phyloP scores from a whole-genome alignment of 2,113 vertebrate genomes.

The Antechinus flavipes region DNA sequence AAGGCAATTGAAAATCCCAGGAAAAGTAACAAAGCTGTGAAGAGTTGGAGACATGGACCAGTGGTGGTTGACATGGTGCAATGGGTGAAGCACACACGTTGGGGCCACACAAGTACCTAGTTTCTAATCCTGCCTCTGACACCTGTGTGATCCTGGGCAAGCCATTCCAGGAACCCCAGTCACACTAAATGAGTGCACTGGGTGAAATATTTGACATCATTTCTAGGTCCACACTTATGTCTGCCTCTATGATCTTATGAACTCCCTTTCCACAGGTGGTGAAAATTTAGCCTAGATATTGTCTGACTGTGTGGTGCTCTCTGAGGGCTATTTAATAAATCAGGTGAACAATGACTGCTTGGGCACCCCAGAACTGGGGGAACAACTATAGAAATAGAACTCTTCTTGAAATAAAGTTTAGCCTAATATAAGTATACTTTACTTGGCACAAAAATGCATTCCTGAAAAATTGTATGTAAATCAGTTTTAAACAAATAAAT shows the following conservation, averaged over 20 bases:
- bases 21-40: neutral
- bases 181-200: neutral
- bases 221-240: neutral
- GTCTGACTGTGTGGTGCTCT: neutral
- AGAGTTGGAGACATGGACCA: neutral
- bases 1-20: constrained; percentile 8
- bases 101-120: neutral
- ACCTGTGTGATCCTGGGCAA: neutral
- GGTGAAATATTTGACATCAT: neutral
- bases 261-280: neutral
- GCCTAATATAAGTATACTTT: neutral
- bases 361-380: neutral
- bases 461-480: constrained; percentile 15
- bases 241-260: neutral
- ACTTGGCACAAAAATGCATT: neutral
- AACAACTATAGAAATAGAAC: neutral
- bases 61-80: neutral
- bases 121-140: neutral
- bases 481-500: constrained; percentile 44
- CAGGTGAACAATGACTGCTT: neutral
- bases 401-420: neutral
- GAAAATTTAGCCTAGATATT: neutral
- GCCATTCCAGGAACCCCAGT: neutral
- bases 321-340: neutral
- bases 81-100: too few species aligned